Percentiles rank a stretch among this genome's conserved stretches.
phyloP scores from a whole-genome alignment of 2,888 invertebrate genomes.

The Scotopteryx bipunctaria region DNA sequence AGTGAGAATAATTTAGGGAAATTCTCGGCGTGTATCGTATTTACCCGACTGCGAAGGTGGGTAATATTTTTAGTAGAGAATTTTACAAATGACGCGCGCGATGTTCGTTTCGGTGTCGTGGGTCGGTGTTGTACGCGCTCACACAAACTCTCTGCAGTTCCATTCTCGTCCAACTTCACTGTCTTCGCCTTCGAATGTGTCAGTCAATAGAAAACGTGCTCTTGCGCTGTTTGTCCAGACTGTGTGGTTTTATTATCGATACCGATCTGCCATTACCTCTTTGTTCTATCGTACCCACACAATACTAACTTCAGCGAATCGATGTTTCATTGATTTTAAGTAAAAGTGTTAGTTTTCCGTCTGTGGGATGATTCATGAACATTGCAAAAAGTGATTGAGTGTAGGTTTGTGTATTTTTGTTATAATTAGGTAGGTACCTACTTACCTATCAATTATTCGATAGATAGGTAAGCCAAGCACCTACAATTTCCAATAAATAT shows the following conservation, averaged over 20 bases:
- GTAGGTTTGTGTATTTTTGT: neutral
- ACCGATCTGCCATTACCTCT: constrained; percentile 48
- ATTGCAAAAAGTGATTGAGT: constrained; percentile 37
- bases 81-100: constrained; percentile 38
- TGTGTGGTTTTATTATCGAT: constrained; percentile 56
- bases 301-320: constrained; percentile 39
- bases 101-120: too few species aligned
- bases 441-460: too few species aligned
- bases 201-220: constrained; percentile 61
- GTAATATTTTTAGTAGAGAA: too few species aligned
- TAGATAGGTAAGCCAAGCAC: too few species aligned
- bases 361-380: constrained; percentile 48
- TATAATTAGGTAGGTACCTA: neutral
- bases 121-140: constrained; percentile 40
- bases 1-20: too few species aligned
- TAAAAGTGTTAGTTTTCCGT: neutral
- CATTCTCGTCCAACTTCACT: constrained; percentile 49
- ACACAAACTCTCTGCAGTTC: constrained; percentile 21
- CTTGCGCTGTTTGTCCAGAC: constrained; percentile 48
- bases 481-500: too few species aligned
- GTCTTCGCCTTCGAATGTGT: constrained; percentile 49
- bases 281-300: constrained; percentile 55
- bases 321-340: constrained; percentile 63
- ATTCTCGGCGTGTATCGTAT: too few species aligned
- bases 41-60: too few species aligned